Conservation (phyloP, 2,113 vertebrate genomes). For the Laticauda colubrina region DNA sequence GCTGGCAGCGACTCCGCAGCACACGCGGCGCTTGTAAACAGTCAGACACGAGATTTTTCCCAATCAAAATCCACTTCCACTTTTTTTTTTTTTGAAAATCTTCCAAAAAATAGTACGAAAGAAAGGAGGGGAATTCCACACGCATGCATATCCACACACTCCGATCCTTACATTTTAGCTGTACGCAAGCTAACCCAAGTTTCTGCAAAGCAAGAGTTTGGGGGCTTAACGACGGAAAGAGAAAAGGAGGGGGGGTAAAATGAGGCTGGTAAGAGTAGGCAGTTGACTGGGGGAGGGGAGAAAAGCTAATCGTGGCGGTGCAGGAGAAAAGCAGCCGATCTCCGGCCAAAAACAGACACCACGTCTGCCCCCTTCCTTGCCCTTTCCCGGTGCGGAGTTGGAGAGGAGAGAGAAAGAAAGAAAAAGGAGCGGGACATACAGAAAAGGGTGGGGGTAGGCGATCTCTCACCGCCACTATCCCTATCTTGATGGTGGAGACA, state of each 20-base stretch:
- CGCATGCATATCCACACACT: not conserved
- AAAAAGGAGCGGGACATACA: slow-evolving; percentile 1
- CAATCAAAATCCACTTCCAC: slow-evolving; percentile 90
- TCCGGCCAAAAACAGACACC: slow-evolving; percentile 17
- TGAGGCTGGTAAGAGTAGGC: slow-evolving; percentile 20
- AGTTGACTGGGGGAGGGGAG: slow-evolving; percentile 2
- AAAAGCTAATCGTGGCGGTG: slow-evolving; percentile 21
- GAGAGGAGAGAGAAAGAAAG: not conserved
- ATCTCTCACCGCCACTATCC: slow-evolving; percentile 43
- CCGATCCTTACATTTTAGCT: not conserved
- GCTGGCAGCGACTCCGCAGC: slow-evolving; percentile 79
- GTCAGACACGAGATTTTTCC: slow-evolving; percentile 91
- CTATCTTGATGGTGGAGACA: slow-evolving; percentile 63
- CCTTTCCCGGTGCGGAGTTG: not conserved
- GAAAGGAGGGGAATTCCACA: slow-evolving; percentile 73
- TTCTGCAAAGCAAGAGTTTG: slow-evolving; percentile 52
- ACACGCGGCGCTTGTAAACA: slow-evolving; percentile 94
- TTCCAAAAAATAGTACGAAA: slow-evolving; percentile 85
- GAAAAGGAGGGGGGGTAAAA: slow-evolving; percentile 17
- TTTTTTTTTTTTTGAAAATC: slow-evolving; percentile 82
- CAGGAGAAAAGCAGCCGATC: slow-evolving; percentile 10
- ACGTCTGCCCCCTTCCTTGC: slow-evolving; percentile 20
- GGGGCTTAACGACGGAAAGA: slow-evolving; percentile 30
- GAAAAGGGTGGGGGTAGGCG: not conserved
- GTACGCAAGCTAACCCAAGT: slow-evolving; percentile 55